phyloP scores from a whole-genome alignment of 2,113 vertebrate species.

The Gymnocephalus cernua region DNA sequence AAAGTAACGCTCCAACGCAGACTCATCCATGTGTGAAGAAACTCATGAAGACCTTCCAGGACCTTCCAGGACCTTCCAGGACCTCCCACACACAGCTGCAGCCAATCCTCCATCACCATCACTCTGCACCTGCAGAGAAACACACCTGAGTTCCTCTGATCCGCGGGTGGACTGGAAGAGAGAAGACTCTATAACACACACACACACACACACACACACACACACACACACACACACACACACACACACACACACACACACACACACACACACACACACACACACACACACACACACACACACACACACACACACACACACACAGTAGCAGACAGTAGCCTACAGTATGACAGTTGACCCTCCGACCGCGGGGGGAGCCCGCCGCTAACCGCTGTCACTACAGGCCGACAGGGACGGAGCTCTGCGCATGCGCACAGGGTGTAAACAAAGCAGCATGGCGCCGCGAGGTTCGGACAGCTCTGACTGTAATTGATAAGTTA shows the following conservation, averaged over 20 bases:
- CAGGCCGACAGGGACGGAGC: neutral
- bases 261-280: too few species aligned
- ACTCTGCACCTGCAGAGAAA: neutral
- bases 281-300: too few species aligned
- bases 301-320: too few species aligned
- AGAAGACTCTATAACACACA: too few species aligned
- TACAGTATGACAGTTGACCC: too few species aligned
- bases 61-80: constrained; percentile 2
- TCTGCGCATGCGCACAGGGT: constrained; percentile 48
- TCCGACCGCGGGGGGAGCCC: constrained; percentile 46
- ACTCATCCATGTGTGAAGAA: constrained; percentile 79
- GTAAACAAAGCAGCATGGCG: constrained; percentile 56
- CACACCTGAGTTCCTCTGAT: too few species aligned
- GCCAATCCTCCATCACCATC: constrained; percentile 27
- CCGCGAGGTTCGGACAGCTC: neutral
- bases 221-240: too few species aligned
- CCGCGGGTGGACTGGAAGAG: too few species aligned
- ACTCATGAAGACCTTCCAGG: constrained; percentile 20
- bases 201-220: too few species aligned
- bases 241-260: too few species aligned
- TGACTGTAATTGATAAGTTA: neutral
- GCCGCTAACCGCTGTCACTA: rapidly evolving
- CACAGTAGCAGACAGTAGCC: too few species aligned
- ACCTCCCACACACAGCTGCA: constrained; percentile 54
- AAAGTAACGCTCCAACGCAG: constrained; percentile 86